Percentiles rank a stretch among this genome's conserved stretches.
Conservation (phyloP, 2,797 vertebrate species). For the Parotocinclus haroldoi region DNA sequence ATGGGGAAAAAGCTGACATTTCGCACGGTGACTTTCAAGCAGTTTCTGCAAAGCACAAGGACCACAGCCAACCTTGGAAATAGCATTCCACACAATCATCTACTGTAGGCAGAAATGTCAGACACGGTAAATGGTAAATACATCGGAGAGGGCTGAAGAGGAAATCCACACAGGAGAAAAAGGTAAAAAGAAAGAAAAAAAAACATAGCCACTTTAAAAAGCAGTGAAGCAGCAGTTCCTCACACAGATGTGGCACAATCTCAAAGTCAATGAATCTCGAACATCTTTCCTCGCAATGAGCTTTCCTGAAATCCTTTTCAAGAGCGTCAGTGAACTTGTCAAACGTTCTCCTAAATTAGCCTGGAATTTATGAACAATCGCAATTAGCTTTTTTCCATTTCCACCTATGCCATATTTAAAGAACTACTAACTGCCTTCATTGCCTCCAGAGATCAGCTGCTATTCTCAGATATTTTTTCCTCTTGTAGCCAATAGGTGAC, state of each 20-base stretch:
- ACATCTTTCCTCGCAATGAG: constrained; percentile 29
- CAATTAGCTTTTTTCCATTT: constrained; percentile 56
- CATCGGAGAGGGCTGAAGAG: constrained; percentile 31
- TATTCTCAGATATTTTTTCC: constrained; percentile 50
- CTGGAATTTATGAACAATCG: constrained; percentile 45
- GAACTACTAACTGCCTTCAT: constrained; percentile 40
- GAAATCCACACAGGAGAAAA: constrained; percentile 41
- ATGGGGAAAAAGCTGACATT: constrained; percentile 52
- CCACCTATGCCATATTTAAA: constrained; percentile 52
- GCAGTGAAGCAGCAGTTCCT: constrained; percentile 52
- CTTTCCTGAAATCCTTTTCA: constrained; percentile 34
- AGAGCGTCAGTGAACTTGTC: constrained; percentile 52
- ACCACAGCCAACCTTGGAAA: constrained; percentile 52
- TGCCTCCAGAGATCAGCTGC: constrained; percentile 52
- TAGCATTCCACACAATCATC: constrained; percentile 54
- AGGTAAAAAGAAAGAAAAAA: constrained; percentile 8
- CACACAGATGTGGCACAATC: constrained; percentile 43
- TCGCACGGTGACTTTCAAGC: constrained; percentile 53
- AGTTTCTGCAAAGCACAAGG: constrained; percentile 49
- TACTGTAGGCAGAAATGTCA: constrained; percentile 56
- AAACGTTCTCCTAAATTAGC: constrained; percentile 52
- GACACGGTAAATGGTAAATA: constrained; percentile 44
- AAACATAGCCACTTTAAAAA: constrained; percentile 48
- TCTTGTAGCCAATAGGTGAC: constrained; percentile 60
- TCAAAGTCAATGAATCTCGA: constrained; percentile 38